phyloP scores from a whole-genome alignment of 1,140 invertebrate genomes.

The Pararge aegeria region DNA sequence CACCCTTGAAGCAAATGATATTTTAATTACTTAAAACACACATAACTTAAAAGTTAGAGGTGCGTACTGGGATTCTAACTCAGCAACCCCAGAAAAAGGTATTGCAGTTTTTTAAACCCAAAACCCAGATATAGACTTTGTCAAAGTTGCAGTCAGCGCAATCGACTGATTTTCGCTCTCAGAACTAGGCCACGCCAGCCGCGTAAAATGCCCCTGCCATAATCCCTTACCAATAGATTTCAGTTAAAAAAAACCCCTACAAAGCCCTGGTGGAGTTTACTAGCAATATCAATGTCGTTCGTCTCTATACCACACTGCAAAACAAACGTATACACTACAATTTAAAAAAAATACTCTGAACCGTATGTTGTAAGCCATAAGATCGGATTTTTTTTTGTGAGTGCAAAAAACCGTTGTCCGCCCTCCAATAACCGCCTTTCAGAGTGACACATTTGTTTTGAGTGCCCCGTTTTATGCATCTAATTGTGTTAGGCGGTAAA shows the following conservation, averaged over 20 bases:
- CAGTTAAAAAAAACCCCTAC: background rate
- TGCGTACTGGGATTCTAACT: too few species aligned
- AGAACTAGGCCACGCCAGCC: too few species aligned
- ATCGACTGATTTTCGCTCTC: too few species aligned
- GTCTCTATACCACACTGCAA: constrained; percentile 15
- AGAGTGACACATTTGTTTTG: constrained; percentile 21
- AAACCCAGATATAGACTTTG: too few species aligned
- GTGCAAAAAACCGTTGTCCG: background rate
- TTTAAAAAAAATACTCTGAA: background rate
- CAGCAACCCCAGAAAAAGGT: too few species aligned
- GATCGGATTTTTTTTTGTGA: background rate
- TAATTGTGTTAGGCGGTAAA: constrained; percentile 7
- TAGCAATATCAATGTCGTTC: constrained; percentile 24
- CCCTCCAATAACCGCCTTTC: constrained; percentile 20
- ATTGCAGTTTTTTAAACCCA: too few species aligned
- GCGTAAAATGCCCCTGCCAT: background rate
- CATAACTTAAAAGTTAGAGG: too few species aligned
- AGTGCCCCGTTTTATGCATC: constrained; percentile 9
- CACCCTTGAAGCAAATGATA: too few species aligned
- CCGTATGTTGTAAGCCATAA: background rate
- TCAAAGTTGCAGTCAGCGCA: too few species aligned
- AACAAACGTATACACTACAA: background rate
- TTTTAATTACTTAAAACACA: too few species aligned
- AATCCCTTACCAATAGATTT: constrained; percentile 1
- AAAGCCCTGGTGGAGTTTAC: constrained; percentile 16